These are phyloP conservation scores for Phyllotis vaccarum DNA, from an alignment of 2,797 vertebrate species.

Conservation along the genomic window DNA sequence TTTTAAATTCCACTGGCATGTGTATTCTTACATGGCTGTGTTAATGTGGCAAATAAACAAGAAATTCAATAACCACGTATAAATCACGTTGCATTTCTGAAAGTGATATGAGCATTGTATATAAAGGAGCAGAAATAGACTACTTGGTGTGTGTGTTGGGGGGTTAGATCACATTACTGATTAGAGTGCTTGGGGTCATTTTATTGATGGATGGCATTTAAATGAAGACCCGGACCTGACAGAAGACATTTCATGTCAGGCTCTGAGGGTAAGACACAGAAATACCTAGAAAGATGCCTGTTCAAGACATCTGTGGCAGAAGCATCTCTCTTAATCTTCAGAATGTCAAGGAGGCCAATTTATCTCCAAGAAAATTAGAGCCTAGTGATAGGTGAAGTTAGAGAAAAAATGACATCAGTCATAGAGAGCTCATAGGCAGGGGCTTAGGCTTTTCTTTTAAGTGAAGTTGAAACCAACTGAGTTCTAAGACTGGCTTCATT, in stretches of 20 bases:
- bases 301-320: not conserved
- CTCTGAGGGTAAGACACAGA: not conserved
- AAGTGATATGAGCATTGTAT: not conserved
- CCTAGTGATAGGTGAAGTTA: not conserved
- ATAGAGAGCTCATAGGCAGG: not conserved
- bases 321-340: not conserved
- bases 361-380: not conserved
- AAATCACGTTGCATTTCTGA: not conserved
- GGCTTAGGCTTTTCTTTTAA: conserved; percentile 9
- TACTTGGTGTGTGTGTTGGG: not conserved
- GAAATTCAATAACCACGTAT: not conserved
- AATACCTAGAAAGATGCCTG: not conserved
- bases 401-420: not conserved
- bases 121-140: not conserved
- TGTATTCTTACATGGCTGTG: not conserved
- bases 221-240: not conserved
- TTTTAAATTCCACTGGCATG: not conserved
- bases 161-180: not conserved
- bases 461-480: not conserved
- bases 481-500: not conserved
- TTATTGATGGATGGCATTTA: conserved; percentile 42
- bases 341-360: not conserved
- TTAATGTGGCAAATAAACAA: not conserved
- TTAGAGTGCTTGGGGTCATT: not conserved
- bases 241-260: not conserved